These are phyloP conservation scores for Hippocampus comes DNA, from an alignment of 2,113 vertebrate genomes.

Conservation along the genomic window DNA sequence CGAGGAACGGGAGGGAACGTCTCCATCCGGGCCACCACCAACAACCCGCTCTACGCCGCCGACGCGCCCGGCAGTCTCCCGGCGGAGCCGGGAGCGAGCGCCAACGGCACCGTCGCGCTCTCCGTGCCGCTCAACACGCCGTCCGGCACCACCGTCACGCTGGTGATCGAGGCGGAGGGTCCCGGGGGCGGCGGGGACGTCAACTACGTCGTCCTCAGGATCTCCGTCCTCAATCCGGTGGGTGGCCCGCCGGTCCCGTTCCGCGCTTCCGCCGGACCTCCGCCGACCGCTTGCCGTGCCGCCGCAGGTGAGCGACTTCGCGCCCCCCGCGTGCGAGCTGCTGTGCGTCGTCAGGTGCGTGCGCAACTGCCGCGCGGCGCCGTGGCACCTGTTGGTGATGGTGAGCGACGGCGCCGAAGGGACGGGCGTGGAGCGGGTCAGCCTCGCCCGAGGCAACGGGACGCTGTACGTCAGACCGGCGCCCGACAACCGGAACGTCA, in stretches of 20 bases:
- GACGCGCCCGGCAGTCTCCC: slow-evolving; percentile 33
- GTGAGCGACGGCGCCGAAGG: slow-evolving; percentile 47
- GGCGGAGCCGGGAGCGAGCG: slow-evolving; percentile 25
- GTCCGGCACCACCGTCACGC: slow-evolving; percentile 57
- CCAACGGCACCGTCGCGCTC: slow-evolving; percentile 49
- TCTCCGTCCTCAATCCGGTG: slow-evolving; percentile 51
- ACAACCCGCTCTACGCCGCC: slow-evolving; percentile 32
- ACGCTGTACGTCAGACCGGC: slow-evolving; percentile 37
- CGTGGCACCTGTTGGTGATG: slow-evolving; percentile 43
- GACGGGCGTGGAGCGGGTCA: slow-evolving; percentile 47
- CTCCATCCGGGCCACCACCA: slow-evolving; percentile 46
- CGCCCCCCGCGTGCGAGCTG: slow-evolving; percentile 42
- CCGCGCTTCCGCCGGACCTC: neutral
- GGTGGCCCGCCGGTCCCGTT: neutral
- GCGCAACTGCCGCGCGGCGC: slow-evolving; percentile 24
- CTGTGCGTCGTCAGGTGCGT: slow-evolving; percentile 45
- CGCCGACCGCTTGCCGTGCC: neutral
- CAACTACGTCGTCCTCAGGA: slow-evolving; percentile 56
- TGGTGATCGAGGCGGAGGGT: slow-evolving; percentile 59
- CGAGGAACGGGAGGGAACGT: slow-evolving; percentile 33
- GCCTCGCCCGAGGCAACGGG: slow-evolving; percentile 48
- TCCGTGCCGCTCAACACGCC: slow-evolving; percentile 38
- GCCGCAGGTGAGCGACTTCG: slow-evolving; percentile 56
- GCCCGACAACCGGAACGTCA: slow-evolving; percentile 21
- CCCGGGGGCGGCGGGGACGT: slow-evolving; percentile 23